phyloP scores from a whole-genome alignment of 2,888 invertebrate species.

The Hedya salicella region DNA sequence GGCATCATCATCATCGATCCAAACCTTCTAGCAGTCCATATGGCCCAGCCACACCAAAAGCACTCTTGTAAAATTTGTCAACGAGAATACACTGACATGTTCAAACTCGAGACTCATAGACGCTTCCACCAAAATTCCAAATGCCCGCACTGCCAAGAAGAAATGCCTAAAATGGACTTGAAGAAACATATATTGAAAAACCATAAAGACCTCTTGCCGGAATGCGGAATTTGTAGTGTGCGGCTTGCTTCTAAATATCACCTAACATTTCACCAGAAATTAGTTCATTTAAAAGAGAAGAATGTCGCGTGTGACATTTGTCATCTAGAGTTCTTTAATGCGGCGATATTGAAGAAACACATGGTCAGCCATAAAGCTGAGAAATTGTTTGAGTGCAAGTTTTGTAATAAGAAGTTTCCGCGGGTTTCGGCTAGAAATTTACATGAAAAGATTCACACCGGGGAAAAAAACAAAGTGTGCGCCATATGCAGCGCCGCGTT shows the following conservation, averaged over 20 bases:
- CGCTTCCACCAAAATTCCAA: not conserved
- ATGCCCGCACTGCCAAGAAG: conserved; percentile 8
- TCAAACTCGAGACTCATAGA: not conserved
- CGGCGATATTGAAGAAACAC: conserved; percentile 38
- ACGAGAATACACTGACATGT: not conserved
- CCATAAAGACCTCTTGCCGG: not conserved
- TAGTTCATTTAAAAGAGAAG: conserved; percentile 20
- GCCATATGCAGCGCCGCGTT: conserved; percentile 70
- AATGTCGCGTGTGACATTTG: conserved; percentile 14
- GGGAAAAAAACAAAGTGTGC: conserved; percentile 69
- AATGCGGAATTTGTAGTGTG: not conserved
- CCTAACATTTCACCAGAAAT: not conserved
- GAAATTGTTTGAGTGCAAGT: conserved; percentile 53
- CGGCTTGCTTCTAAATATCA: not conserved
- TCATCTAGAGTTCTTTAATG: not conserved
- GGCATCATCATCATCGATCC: no score
- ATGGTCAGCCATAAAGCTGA: conserved; percentile 49
- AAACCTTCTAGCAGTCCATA: no score
- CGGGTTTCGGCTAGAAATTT: conserved; percentile 54
- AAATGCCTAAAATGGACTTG: not conserved
- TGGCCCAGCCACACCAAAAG: no score
- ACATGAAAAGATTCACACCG: conserved; percentile 74
- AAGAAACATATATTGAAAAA: not conserved
- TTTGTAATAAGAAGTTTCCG: conserved; percentile 56
- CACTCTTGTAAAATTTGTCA: no score